phyloP scores from a whole-genome alignment of 2,113 vertebrate genomes.

The Aphyosemion australe region DNA sequence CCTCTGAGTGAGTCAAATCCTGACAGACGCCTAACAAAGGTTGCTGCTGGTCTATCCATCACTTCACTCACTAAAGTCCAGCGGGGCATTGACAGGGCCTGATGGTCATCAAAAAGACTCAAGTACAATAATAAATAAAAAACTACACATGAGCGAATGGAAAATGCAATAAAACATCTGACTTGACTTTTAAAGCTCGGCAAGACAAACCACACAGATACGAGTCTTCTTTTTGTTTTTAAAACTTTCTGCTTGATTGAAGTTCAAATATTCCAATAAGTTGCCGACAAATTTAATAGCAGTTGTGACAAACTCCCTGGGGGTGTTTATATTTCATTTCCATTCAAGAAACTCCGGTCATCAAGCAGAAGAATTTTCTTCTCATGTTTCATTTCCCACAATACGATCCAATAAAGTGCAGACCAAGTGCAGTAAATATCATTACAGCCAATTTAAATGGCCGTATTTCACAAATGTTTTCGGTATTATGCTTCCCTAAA shows the following conservation, averaged over 20 bases:
- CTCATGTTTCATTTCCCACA: slow-evolving; percentile 72
- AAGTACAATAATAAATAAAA: not conserved
- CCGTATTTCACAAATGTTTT: slow-evolving; percentile 74
- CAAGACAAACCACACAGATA: not conserved
- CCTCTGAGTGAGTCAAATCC: too few species aligned
- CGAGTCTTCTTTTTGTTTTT: not conserved
- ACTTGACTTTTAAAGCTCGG: slow-evolving; percentile 3
- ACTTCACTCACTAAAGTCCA: too few species aligned
- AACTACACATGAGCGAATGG: slow-evolving; percentile 16
- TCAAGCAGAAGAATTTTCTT: slow-evolving; percentile 56
- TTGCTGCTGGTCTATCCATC: too few species aligned
- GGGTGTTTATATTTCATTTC: slow-evolving; percentile 49
- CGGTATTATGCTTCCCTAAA: slow-evolving; percentile 64
- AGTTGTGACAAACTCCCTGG: slow-evolving; percentile 50
- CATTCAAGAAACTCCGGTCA: slow-evolving; percentile 49
- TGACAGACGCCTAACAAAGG: too few species aligned
- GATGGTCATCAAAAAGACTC: not conserved
- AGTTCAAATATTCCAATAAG: slow-evolving; percentile 22
- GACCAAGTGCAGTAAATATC: slow-evolving; percentile 78
- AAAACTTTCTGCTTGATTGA: not conserved
- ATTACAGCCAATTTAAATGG: slow-evolving; percentile 75
- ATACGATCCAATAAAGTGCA: slow-evolving; percentile 69
- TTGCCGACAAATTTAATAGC: slow-evolving; percentile 33
- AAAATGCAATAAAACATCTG: slow-evolving; percentile 16
- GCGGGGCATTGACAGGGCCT: too few species aligned